phyloP scores from a whole-genome alignment of 2,113 vertebrate species.

The Pseudonaja textilis region DNA sequence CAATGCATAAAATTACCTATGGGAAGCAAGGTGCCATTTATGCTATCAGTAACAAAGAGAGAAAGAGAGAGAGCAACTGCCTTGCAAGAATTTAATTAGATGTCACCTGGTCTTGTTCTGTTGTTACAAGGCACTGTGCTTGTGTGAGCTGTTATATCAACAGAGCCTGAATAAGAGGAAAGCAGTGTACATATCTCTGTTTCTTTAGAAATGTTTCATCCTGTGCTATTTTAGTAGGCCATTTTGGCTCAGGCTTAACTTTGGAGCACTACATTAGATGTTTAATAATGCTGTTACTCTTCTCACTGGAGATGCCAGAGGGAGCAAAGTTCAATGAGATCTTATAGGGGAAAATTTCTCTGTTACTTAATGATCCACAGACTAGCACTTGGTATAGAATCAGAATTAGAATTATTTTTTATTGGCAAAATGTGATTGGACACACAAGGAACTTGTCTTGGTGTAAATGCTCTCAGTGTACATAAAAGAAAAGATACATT shows the following conservation, averaged over 20 bases:
- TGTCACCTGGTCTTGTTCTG: constrained; percentile 17
- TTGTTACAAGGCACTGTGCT: background rate
- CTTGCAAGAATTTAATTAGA: constrained; percentile 14
- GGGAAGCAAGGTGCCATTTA: constrained; percentile 18
- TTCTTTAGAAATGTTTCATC: constrained; percentile 12
- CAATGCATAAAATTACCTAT: constrained; percentile 27
- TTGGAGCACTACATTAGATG: constrained; percentile 17
- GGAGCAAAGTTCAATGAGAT: background rate
- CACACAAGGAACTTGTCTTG: too few species aligned
- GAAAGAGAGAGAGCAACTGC: constrained; percentile 19
- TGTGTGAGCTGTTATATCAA: background rate
- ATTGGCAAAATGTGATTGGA: too few species aligned
- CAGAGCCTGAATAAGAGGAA: constrained; percentile 14
- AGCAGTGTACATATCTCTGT: background rate
- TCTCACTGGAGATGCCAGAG: background rate
- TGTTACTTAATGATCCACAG: background rate
- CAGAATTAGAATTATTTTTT: too few species aligned
- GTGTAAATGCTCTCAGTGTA: too few species aligned
- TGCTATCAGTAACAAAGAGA: constrained; percentile 21
- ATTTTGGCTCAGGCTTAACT: constrained; percentile 5
- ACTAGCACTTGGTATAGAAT: too few species aligned
- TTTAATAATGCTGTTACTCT: constrained; percentile 20
- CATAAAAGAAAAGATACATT: too few species aligned
- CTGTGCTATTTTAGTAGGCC: constrained; percentile 1
- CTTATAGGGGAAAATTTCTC: background rate